phyloP scores from a whole-genome alignment of 2,797 vertebrate genomes.

The Halcyon smyrnensis region DNA sequence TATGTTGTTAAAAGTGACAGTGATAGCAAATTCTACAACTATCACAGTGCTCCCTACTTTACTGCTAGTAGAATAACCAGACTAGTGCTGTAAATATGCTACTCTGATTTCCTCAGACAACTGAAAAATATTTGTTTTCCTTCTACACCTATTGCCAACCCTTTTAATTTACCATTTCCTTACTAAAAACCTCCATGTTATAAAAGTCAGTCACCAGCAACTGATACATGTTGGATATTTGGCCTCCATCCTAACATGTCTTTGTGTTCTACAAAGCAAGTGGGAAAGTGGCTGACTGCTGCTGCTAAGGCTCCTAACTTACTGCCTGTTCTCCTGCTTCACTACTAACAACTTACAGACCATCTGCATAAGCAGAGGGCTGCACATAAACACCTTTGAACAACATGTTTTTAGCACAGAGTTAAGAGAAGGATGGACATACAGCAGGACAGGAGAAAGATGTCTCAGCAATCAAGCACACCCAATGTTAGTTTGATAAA shows the following conservation, averaged over 20 bases:
- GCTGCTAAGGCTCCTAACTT: neutral
- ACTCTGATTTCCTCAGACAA: neutral
- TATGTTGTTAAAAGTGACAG: neutral
- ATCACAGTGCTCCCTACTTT: neutral
- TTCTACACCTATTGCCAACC: neutral
- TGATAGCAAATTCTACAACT: neutral
- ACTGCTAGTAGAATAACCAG: neutral
- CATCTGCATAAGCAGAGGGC: neutral
- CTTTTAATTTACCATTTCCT: conserved; percentile 27
- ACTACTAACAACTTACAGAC: neutral
- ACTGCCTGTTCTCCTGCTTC: neutral
- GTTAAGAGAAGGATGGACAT: neutral
- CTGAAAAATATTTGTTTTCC: neutral
- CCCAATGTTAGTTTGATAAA: neutral
- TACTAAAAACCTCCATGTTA: neutral
- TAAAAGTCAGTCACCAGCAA: neutral
- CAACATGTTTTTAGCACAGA: neutral
- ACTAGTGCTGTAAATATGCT: neutral
- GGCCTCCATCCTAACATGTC: neutral
- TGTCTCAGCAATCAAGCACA: neutral
- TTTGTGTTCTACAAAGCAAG: neutral
- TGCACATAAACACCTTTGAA: neutral
- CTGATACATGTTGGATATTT: neutral
- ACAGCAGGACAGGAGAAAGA: neutral
- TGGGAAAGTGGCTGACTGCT: neutral